Evolutionary conservation across 2,888 invertebrate genomes (phyloP).

Genomic region (Acleris literana): DNA sequence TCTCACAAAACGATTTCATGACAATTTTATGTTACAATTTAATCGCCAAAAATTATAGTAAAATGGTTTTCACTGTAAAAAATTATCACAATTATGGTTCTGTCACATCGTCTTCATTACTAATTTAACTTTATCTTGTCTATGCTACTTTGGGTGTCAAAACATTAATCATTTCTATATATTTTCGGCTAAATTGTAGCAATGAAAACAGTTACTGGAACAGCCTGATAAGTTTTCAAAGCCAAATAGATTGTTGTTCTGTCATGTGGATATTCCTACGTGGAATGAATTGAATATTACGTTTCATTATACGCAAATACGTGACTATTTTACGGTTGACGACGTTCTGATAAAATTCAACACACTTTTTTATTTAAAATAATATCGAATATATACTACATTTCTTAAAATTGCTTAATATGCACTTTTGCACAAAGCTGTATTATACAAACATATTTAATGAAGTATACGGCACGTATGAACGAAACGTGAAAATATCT

Average conservation of each 20-base stretch:
- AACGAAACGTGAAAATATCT: not conserved
- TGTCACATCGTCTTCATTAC: constrained; percentile 36
- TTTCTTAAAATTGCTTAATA: too few relatives aligned
- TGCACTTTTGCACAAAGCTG: too few relatives aligned
- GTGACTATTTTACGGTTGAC: too few relatives aligned
- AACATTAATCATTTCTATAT: constrained; percentile 27
- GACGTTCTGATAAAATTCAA: too few relatives aligned
- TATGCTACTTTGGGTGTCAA: constrained; percentile 29
- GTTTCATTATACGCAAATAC: too few relatives aligned
- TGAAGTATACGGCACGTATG: not conserved
- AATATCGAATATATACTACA: too few relatives aligned
- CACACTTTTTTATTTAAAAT: too few relatives aligned
- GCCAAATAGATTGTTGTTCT: too few relatives aligned
- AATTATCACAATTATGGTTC: constrained; percentile 39
- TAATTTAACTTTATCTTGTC: constrained; percentile 33
- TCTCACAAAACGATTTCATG: constrained; percentile 83
- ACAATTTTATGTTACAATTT: constrained; percentile 74
- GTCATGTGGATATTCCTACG: too few relatives aligned
- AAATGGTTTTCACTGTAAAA: constrained; percentile 32
- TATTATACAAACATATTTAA: too few relatives aligned
- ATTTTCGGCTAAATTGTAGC: not conserved
- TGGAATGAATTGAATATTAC: too few relatives aligned
- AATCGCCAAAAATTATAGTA: constrained; percentile 45
- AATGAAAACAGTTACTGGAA: constrained; percentile 8
- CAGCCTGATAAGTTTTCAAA: not conserved